Evolutionary conservation across 1,140 invertebrate species (phyloP), one percentile per base, ranked within the genome.

Genomic region (Camponotus pennsylvanicus): DNA sequence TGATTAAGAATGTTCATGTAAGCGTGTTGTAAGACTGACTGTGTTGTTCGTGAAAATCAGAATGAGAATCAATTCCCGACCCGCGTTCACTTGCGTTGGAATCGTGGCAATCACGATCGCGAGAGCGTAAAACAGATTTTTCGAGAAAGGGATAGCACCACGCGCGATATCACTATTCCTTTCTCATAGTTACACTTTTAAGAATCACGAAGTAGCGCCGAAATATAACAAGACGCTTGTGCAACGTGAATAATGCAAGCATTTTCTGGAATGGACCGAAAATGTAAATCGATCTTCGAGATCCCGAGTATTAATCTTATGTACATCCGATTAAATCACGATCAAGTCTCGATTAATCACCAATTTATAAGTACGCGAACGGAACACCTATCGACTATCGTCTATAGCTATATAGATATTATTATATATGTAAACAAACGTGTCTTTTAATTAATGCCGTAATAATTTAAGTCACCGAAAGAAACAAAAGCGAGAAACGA

Each of bases 361-460:
- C 32, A 40, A 52, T 8, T 69, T 34, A 18, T 57, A 49, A 37
- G 4, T 42, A 55, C 77, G 27, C 27, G 34, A 40, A 52, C n/a
- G 45, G 37, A 70, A 69, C 34, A 55, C 34, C 64, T 80, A 55
- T 57, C 34, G 77, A 79, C 18, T 78, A 66, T 66, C 42, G 59
- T 80, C 45, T 80, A 11, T 45, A 80, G 52, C 21, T 80, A 52
- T 80, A 52, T 52, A 80, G 77, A 55, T 32, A 80, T 80, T 80
- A 80, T 49, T 69, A 40, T 69, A 32, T 40, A 70, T 80, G 64
- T 80, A 80, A 80, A 80, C 7, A 52, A 79, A 40, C 63, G 77
- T 80, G 66, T 80, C 64, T 70, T 80, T 80, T 80, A 80, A 34
- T 70, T 80, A 80, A 79, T 5, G 32, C 32, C 42, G 63, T 69